Evolutionary conservation across 2,113 vertebrate genomes (phyloP).

Genomic region (Rhadina sibilatrix): DNA sequence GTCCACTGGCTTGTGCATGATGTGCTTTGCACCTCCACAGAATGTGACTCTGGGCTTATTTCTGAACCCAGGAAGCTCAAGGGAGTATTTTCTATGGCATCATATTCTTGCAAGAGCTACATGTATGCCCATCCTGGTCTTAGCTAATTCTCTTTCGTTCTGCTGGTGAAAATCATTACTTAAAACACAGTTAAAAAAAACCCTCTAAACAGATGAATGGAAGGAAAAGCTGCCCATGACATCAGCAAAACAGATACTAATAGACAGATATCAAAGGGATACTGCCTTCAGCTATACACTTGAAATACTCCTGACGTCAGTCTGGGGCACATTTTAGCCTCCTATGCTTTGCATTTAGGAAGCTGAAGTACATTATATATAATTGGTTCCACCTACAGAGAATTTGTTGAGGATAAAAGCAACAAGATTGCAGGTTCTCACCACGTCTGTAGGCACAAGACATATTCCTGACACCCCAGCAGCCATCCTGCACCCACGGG

Average conservation of each 20-base stretch:
- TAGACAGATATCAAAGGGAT: slow-evolving; percentile 20
- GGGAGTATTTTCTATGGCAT: neutral
- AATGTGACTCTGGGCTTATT: neutral
- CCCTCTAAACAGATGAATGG: neutral
- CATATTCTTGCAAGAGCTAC: neutral
- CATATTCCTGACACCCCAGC: neutral
- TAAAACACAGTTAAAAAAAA: neutral
- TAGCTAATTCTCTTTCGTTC: neutral
- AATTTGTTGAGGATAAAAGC: slow-evolving; percentile 33
- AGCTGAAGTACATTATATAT: slow-evolving; percentile 41
- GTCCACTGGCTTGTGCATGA: neutral
- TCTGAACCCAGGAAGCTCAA: neutral
- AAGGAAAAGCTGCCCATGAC: neutral
- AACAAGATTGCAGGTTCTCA: slow-evolving; percentile 42
- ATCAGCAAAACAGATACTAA: slow-evolving; percentile 23
- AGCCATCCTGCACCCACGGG: neutral
- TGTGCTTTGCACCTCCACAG: neutral
- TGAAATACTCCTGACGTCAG: slow-evolving; percentile 46
- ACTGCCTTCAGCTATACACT: slow-evolving; percentile 4
- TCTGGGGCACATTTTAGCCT: slow-evolving; percentile 33
- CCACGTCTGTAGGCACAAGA: neutral
- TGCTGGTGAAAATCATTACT: neutral
- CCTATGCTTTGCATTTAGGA: slow-evolving; percentile 50
- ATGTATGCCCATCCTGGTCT: accelerated
- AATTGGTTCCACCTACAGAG: slow-evolving; percentile 61